A percentile compares a stretch with the other conserved stretches of the same genome.
These are phyloP conservation scores for Chlamydotis undulata DNA, from an alignment of 2,113 vertebrate genomes.

Conservation along the genomic window DNA sequence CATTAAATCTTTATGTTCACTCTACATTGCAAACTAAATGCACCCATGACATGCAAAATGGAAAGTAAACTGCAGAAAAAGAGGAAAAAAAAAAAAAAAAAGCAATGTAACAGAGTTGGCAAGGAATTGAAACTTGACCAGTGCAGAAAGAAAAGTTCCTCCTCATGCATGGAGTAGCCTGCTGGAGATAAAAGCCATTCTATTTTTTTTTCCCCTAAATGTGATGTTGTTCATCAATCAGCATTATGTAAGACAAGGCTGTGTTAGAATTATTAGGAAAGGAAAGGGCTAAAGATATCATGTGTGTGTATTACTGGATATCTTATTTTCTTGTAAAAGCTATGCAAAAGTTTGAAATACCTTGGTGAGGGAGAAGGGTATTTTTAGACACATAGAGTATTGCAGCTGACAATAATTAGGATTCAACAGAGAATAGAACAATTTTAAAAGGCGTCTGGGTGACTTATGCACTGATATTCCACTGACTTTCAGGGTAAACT, in stretches of 20 bases:
- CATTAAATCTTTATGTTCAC: not conserved
- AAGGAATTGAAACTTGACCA: not conserved
- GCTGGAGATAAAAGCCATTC: not conserved
- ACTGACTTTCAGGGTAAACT: not conserved
- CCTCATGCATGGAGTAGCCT: not conserved
- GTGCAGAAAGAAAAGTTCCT: not conserved
- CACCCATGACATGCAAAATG: not conserved
- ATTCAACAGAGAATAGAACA: not conserved
- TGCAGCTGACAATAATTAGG: not conserved
- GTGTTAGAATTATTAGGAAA: not conserved
- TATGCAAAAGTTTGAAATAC: not conserved
- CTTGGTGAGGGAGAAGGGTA: not conserved
- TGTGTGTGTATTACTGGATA: not conserved
- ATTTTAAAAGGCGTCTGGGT: not conserved
- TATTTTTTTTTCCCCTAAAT: not conserved
- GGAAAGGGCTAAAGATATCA: not conserved
- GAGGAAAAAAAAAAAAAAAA: not conserved
- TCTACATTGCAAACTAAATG: conserved; percentile 7
- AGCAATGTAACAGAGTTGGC: not conserved
- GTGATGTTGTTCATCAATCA: not conserved
- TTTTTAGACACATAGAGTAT: not conserved
- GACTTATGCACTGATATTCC: not conserved
- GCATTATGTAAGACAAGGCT: not conserved
- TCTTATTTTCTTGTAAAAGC: not conserved
- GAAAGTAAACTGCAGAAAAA: not conserved